Base-by-base conservation (phyloP, 2,888 invertebrate genomes). In the Oxystoma pomonae region DNA sequence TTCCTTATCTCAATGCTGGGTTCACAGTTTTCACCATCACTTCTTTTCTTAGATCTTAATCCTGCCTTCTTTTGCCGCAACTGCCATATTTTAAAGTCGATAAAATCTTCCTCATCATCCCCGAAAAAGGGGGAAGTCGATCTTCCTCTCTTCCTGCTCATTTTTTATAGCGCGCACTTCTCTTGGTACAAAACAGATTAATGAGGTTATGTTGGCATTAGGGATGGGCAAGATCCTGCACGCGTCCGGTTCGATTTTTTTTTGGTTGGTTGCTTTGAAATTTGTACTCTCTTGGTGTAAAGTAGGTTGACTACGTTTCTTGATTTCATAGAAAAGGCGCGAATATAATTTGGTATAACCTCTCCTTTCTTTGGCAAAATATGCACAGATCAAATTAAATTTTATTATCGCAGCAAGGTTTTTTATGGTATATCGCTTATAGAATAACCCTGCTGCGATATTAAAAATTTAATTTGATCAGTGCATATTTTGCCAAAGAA, bases 41-140 rank as follows among this genome's bases (percentile, higher is more conserved):
- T 19, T 53, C 53, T 16, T 53, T 53, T 53, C 50, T n/a, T 9
- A 16, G 53, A 9, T 53, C 19, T 53, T 19, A 16, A 17, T 9
- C 5, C 5, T n/a, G 53, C 53, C 53, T 53, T 53, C 53, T 53
- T 53, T 19, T 53, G 16, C 53, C 53, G 53, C 53, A 53, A 53
- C 19, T 53, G 53, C 19, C 53, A 53, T 3, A 53, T 53, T 53
- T 53, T 53, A 53, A 17, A 53, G 7, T 53, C n/a, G 3, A 53
- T 53, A 53, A 17, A 53, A 3, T 53, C 53, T 53, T 53, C 53
- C 53, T 53, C 53, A 19, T 53, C 53, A 53, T 53, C 53, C n/a
- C 53, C 53, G 5, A 16, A 53, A 53, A 5, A 53, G 17, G 53
- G n/a, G n/a, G 53, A 53, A 3, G n/a, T 7, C 53, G 53, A 53